Evolutionary conservation across 2,888 invertebrate species (phyloP).

Genomic region (Helleia helle): DNA sequence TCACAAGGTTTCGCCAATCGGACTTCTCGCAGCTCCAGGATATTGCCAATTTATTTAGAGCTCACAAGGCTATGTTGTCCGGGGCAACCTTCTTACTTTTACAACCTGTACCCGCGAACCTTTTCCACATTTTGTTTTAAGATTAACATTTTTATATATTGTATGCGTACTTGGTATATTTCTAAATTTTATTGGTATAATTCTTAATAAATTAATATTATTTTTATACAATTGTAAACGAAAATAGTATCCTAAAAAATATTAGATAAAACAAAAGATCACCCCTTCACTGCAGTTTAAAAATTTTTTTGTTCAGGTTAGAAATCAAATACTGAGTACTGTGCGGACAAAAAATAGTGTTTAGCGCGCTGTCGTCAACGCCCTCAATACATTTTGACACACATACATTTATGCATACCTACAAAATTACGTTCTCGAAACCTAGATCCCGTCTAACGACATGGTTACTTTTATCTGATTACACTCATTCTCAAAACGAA

Average conservation of each 20-base stretch:
- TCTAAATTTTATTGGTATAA: too few relatives aligned
- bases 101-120: constrained; percentile 10
- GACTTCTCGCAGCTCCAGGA: constrained; percentile 70
- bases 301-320: not conserved
- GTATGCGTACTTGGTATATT: too few relatives aligned
- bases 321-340: not conserved
- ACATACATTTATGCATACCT: constrained; percentile 41
- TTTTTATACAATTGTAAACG: too few relatives aligned
- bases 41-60: constrained; percentile 65
- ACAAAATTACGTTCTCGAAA: constrained; percentile 54
- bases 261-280: too few relatives aligned
- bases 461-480: constrained; percentile 56
- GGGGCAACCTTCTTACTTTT: constrained; percentile 58
- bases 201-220: too few relatives aligned
- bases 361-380: constrained; percentile 25
- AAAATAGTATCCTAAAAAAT: too few relatives aligned
- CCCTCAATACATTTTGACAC: constrained; percentile 47
- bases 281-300: too few relatives aligned
- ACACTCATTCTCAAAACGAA: constrained; percentile 15
- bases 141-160: too few relatives aligned
- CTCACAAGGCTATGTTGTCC: constrained; percentile 63
- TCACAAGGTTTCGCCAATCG: constrained; percentile 73
- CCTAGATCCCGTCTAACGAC: constrained; percentile 54
- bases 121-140: too few relatives aligned
- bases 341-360: constrained; percentile 28